phyloP scores from a whole-genome alignment of 1,140 invertebrate genomes.

The Chrysopa pallens region DNA sequence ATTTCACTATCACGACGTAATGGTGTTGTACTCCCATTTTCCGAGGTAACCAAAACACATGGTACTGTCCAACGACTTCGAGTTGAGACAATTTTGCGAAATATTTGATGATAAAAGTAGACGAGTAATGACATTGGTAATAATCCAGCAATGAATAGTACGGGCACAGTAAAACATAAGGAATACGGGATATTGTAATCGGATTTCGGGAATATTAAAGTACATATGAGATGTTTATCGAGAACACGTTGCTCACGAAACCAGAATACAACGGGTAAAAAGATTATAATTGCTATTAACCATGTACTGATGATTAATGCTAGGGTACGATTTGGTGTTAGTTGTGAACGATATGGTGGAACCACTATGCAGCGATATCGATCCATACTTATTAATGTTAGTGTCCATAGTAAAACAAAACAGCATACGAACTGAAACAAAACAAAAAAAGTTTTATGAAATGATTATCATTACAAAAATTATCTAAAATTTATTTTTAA shows the following conservation, averaged over 20 bases:
- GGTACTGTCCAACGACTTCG: slow-evolving; percentile 29
- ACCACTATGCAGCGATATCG: slow-evolving; percentile 34
- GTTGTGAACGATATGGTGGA: slow-evolving; percentile 32
- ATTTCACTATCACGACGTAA: slow-evolving; percentile 27
- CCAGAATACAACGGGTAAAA: slow-evolving; percentile 33
- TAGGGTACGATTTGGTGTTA: slow-evolving; percentile 26
- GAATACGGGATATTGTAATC: slow-evolving; percentile 25
- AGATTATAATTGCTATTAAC: slow-evolving; percentile 27
- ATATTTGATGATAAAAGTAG: slow-evolving; percentile 36
- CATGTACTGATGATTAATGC: slow-evolving; percentile 25
- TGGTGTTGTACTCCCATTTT: slow-evolving; percentile 9
- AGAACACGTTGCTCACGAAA: slow-evolving; percentile 22
- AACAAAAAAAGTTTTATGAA: slow-evolving; percentile 4
- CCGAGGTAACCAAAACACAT: slow-evolving; percentile 23
- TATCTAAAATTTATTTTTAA: too few species aligned
- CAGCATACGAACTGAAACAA: slow-evolving; percentile 36
- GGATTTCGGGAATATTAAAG: slow-evolving; percentile 32
- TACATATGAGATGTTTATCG: slow-evolving; percentile 21
- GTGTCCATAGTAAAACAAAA: slow-evolving; percentile 37
- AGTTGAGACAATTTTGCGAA: slow-evolving; percentile 31
- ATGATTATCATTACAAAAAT: neutral
- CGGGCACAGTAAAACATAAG: slow-evolving; percentile 31
- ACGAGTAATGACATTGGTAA: slow-evolving; percentile 34
- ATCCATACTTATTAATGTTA: slow-evolving; percentile 38
- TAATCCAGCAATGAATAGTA: slow-evolving; percentile 29